Evolutionary conservation across 37 sponge, comb jelly and placozoan species (phyloP), one percentile per base, ranked within the genome.

Genomic region (Eunapius fragilis): DNA sequence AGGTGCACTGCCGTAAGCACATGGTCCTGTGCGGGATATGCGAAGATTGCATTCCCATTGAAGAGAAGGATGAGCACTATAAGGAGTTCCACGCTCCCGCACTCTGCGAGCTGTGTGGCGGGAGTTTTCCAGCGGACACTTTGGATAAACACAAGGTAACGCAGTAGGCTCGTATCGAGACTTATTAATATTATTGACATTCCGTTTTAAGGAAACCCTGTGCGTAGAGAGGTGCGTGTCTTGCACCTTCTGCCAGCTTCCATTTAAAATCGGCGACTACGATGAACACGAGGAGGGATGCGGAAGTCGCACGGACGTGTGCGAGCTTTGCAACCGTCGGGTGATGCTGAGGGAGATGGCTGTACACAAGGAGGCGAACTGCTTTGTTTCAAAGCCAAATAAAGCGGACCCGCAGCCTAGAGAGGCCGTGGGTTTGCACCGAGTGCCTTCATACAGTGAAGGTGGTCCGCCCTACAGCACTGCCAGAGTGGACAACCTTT

Each of bases 261-360:
- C 91, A n/a, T 67, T 91, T 14, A 31, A 69, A 75, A 48, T 73
- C 22, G 14, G 13, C n/a, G 87, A 86, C 28, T 87, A 80, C 67
- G 38, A n/a, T 3, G 84, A 91, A 35, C 95, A 95, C 49, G 48
- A 69, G 27, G 76, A 87, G 13, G 68, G 35, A 4, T 95, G 95
- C 82, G 95, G 95, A 24, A 84, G 85, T 68, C 89, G 95, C 6
- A 95, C 95, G 26, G 92, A 95, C 41, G 37, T 80, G 22, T 95
- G 95, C 77, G 82, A 89, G 31, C 19, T 72, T 19, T 95, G 95
- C 37, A 69, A 78, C 50, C 77, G 32, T 68, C 67, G 84, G 14
- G 85, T 95, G 6, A 91, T 89, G 95, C 82, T 95, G 36, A 85
- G 79, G 25, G 83, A 91, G 68, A 85, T 94, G 94, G 83, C 78